Percentiles rank a stretch among this genome's conserved stretches.
These are phyloP conservation scores for Entelurus aequoreus DNA, from an alignment of 2,113 vertebrate species.

Conservation along the genomic window DNA sequence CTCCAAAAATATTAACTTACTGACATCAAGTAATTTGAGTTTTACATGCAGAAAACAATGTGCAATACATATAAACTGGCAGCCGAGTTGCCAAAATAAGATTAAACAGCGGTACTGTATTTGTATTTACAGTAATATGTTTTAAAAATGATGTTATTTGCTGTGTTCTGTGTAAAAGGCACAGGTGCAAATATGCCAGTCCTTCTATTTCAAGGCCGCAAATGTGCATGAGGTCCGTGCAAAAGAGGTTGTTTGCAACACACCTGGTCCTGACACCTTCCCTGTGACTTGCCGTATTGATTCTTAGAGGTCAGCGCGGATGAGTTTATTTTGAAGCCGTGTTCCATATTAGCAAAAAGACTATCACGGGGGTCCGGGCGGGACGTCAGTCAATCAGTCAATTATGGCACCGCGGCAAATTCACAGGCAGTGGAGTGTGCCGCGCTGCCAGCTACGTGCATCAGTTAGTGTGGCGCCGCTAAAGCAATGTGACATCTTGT, in stretches of 20 bases:
- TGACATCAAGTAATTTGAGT: too few species aligned
- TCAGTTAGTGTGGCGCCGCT: slow-evolving; percentile 49
- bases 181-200: slow-evolving; percentile 10
- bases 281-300: slow-evolving; percentile 1
- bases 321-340: slow-evolving; percentile 18
- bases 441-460: slow-evolving; percentile 32
- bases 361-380: slow-evolving; percentile 18
- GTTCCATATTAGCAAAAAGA: slow-evolving; percentile 33
- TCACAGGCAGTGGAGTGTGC: slow-evolving; percentile 17
- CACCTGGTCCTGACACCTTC: neutral
- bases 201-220: slow-evolving; percentile 5
- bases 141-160: too few species aligned
- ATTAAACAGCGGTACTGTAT: too few species aligned
- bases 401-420: slow-evolving; percentile 37
- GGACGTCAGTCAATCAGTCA: slow-evolving; percentile 48
- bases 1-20: too few species aligned
- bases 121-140: too few species aligned
- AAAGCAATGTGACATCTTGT: slow-evolving; percentile 60
- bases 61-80: too few species aligned
- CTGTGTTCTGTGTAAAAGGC: too few species aligned
- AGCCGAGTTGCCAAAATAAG: too few species aligned
- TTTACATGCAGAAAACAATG: too few species aligned
- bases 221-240: too few species aligned
- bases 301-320: slow-evolving; percentile 15
- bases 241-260: neutral